phyloP scores from a whole-genome alignment of 2,888 invertebrate genomes.

The Tethea ocularis region DNA sequence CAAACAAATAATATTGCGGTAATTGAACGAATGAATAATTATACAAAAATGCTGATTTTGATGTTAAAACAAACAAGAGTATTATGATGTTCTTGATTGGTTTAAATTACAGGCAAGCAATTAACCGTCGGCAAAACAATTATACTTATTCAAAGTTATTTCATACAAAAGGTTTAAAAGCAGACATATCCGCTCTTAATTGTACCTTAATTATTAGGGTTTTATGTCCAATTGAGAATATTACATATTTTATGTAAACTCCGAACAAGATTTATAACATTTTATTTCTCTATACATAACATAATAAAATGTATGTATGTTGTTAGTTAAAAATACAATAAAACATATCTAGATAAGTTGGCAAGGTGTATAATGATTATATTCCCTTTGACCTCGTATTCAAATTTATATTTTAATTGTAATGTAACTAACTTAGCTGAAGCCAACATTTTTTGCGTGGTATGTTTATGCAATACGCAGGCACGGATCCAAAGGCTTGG shows the following conservation, averaged over 20 bases:
- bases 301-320: neutral
- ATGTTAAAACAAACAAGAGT: constrained; percentile 2
- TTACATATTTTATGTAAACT: neutral
- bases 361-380: neutral
- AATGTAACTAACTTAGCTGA: neutral
- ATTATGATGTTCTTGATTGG: neutral
- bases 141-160: neutral
- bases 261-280: no score
- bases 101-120: neutral
- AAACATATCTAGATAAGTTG: neutral
- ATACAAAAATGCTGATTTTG: neutral
- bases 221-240: neutral
- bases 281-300: no score
- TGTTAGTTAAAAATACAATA: neutral
- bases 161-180: neutral
- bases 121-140: neutral
- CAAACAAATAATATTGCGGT: neutral
- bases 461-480: constrained; percentile 19
- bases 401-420: constrained; percentile 45
- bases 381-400: constrained; percentile 53
- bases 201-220: neutral
- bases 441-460: neutral
- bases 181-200: neutral
- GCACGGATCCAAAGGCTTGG: constrained; percentile 38
- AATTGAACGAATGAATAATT: neutral